Conservation (phyloP, 92 coral and sea anemone genomes). For the Plumapathes pennacea region DNA sequence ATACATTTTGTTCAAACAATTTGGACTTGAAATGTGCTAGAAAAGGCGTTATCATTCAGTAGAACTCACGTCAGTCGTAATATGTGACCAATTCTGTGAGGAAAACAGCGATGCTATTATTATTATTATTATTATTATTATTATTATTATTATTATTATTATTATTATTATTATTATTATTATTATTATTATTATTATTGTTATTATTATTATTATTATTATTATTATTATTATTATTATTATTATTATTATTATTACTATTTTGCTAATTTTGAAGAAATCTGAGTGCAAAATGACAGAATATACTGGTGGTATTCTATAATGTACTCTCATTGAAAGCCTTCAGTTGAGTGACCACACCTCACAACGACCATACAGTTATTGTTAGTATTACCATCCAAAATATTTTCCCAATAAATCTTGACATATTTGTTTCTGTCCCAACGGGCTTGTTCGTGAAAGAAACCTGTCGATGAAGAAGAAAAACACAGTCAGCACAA, state of each 20-base stretch:
- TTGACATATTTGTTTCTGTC: conserved; percentile 45
- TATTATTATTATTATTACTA: too few relatives aligned
- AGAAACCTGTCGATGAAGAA: conserved; percentile 38
- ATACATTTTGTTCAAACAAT: neutral
- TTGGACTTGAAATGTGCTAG: too few relatives aligned
- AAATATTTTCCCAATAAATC: conserved; percentile 56
- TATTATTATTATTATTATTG: too few relatives aligned
- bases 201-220: too few relatives aligned
- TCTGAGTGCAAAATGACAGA: too few relatives aligned
- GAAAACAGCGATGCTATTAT: neutral
- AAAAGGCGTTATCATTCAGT: too few relatives aligned
- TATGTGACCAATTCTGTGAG: neutral
- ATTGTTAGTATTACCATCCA: conserved; percentile 11
- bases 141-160: too few relatives aligned
- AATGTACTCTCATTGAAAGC: neutral
- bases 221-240: too few relatives aligned
- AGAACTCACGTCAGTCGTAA: neutral
- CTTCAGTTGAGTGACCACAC: neutral
- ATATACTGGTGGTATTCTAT: too few relatives aligned
- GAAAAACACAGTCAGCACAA: neutral
- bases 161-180: too few relatives aligned
- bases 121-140: too few relatives aligned
- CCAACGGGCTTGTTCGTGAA: conserved; percentile 55
- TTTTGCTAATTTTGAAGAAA: too few relatives aligned
- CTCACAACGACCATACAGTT: neutral